Conservation (phyloP, 2,888 invertebrate genomes). For the Drepana falcataria region DNA sequence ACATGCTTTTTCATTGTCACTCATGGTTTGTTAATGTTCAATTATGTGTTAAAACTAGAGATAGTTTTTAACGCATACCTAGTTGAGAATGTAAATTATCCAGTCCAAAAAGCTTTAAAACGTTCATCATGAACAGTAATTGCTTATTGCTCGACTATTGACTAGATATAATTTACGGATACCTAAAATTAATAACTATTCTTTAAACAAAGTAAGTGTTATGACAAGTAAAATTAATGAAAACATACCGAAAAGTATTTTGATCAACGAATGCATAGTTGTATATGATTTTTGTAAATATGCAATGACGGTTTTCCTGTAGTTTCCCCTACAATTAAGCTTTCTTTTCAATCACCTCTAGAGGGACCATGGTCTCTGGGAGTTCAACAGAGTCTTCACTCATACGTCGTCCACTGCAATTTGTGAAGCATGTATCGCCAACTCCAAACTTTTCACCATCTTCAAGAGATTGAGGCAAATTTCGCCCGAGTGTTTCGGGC, state of each 20-base stretch:
- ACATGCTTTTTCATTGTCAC: too few species aligned
- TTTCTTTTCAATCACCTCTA: conserved; percentile 56
- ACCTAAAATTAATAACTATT: conserved; percentile 4
- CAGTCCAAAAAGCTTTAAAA: conserved; percentile 9
- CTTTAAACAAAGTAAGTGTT: too few species aligned
- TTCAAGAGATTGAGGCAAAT: conserved; percentile 89
- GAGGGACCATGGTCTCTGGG: conserved; percentile 67
- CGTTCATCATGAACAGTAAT: conserved; percentile 9
- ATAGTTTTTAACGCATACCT: too few species aligned
- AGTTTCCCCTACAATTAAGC: conserved; percentile 15
- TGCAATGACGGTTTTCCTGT: neutral
- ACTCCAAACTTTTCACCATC: conserved; percentile 91
- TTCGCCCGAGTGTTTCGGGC: conserved; percentile 89
- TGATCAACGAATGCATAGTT: conserved; percentile 11
- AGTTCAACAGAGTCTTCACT: conserved; percentile 53
- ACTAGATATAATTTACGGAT: conserved; percentile 20
- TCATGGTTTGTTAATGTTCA: too few species aligned
- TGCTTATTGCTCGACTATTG: conserved; percentile 16
- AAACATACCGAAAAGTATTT: too few species aligned
- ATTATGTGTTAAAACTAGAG: too few species aligned
- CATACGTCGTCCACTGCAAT: conserved; percentile 74
- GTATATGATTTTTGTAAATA: neutral
- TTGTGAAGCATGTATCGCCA: conserved; percentile 89
- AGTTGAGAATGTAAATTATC: conserved; percentile 1
- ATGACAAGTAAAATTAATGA: too few species aligned